Percentiles rank a stretch among this genome's conserved stretches.
Evolutionary conservation across 2,113 vertebrate species (phyloP).

Genomic region (Xiphophorus maculatus): DNA sequence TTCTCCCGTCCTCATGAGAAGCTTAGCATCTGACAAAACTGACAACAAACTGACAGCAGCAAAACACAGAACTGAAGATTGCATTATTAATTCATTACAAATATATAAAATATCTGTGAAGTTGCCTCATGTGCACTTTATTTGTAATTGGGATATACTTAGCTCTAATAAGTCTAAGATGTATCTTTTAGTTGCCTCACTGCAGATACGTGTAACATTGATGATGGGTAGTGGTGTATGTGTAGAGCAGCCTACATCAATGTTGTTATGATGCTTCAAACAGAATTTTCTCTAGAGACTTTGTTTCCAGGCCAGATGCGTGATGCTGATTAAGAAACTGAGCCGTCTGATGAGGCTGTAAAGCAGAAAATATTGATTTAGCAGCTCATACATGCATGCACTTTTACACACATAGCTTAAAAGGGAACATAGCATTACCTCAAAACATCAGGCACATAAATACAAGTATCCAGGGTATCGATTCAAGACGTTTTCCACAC

Average conservation of each 20-base stretch:
- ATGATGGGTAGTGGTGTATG: conserved; percentile 15
- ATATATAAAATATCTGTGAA: conserved; percentile 31
- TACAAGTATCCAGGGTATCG: conserved; percentile 18
- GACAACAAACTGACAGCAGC: conserved; percentile 46
- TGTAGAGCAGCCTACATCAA: conserved; percentile 26
- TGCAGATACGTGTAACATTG: conserved; percentile 39
- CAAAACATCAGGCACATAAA: conserved; percentile 4
- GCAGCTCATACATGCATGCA: conserved; percentile 22
- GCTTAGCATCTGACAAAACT: conserved; percentile 42
- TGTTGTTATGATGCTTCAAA: conserved; percentile 43
- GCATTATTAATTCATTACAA: conserved; percentile 41
- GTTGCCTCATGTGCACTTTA: conserved; percentile 23
- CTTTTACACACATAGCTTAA: conserved; percentile 7
- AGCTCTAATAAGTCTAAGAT: neutral
- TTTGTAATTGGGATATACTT: conserved; percentile 36
- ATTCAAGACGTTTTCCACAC: conserved; percentile 12
- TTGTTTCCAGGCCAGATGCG: conserved; percentile 66
- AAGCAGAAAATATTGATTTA: conserved; percentile 64
- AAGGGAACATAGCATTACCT: neutral
- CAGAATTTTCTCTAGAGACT: conserved; percentile 44
- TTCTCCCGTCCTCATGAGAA: conserved; percentile 38
- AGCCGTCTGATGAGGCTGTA: conserved; percentile 64
- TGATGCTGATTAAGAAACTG: conserved; percentile 73
- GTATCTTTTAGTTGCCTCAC: conserved; percentile 13
- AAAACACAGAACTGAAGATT: conserved; percentile 42